A percentile compares a stretch with the other conserved stretches of the same genome.
Conservation (phyloP, 2,888 invertebrate genomes). For the Lithodes maja region DNA sequence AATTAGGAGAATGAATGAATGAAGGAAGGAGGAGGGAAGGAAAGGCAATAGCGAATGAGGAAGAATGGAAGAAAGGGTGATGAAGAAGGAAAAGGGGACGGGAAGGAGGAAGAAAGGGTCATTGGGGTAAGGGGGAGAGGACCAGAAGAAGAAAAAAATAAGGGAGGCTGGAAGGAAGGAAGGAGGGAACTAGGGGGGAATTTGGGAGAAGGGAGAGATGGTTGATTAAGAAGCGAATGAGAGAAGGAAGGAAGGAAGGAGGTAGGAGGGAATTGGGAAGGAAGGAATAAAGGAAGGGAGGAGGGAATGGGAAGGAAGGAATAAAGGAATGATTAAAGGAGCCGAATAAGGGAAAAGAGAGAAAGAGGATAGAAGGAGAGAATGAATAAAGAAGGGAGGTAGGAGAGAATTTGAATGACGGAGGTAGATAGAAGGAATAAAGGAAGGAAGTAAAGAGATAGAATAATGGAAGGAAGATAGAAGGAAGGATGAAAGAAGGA, state of each 20-base stretch:
- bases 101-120: neutral
- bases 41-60: neutral
- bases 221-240: too few species aligned
- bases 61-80: neutral
- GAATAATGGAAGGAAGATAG: neutral
- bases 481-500: neutral
- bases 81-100: neutral
- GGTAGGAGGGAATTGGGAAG: neutral
- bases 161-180: neutral
- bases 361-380: neutral
- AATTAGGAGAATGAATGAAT: neutral
- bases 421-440: neutral
- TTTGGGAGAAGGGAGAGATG: too few species aligned
- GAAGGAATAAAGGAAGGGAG: neutral
- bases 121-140: neutral
- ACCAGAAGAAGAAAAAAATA: neutral
- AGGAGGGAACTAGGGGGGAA: neutral
- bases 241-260: neutral
- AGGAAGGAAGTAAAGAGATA: neutral
- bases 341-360: neutral
- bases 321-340: slow-evolving; percentile 17
- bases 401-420: neutral
- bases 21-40: neutral
- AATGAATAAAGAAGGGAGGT: neutral
- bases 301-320: neutral